phyloP scores from a whole-genome alignment of 2,113 vertebrate genomes.

The Mus pahari region DNA sequence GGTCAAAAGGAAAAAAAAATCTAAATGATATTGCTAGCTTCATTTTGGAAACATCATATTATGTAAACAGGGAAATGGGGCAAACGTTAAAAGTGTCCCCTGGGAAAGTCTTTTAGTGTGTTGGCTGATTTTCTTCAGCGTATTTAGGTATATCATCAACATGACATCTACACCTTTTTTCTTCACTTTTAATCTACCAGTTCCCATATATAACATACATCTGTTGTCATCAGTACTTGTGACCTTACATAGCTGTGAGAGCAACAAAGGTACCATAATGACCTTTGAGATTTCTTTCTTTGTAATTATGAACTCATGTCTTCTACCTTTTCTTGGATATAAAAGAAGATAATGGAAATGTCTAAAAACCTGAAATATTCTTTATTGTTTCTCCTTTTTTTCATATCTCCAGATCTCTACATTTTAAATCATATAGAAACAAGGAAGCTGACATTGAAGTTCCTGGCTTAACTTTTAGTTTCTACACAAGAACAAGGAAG shows the following conservation, averaged over 20 bases:
- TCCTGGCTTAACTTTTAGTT: neutral
- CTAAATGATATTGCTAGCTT: neutral
- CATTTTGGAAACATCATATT: neutral
- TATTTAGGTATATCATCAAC: neutral
- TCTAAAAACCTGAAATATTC: conserved; percentile 33
- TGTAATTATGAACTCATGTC: neutral
- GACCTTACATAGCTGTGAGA: neutral
- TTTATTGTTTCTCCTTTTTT: neutral
- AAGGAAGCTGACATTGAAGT: neutral
- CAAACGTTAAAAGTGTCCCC: neutral
- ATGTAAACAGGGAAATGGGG: neutral
- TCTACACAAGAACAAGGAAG: neutral
- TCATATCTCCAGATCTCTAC: neutral
- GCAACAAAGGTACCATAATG: neutral
- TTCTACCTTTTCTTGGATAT: neutral
- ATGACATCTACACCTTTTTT: neutral
- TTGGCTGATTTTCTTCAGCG: conserved; percentile 5
- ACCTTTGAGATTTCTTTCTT: conserved; percentile 9
- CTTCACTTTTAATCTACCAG: neutral
- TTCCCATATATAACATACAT: conserved; percentile 24
- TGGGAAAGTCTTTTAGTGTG: neutral
- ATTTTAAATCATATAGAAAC: neutral
- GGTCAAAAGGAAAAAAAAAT: neutral
- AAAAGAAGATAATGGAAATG: neutral
- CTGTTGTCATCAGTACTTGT: neutral